phyloP scores from a whole-genome alignment of 2,113 vertebrate species.

The Anthoscopus minutus region DNA sequence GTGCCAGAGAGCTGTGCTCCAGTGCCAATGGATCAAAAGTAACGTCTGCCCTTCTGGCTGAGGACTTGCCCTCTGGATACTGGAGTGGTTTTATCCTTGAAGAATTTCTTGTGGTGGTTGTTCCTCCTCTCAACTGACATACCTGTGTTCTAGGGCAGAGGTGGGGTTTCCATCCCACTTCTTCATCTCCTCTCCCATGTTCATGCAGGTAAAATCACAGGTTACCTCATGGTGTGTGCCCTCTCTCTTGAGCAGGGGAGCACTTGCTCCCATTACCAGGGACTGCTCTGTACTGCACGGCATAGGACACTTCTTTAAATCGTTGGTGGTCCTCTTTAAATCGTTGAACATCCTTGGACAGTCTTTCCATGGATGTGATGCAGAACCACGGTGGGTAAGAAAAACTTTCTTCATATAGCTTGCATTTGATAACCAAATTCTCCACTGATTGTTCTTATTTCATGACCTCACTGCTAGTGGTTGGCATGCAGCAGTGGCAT shows the following conservation, averaged over 20 bases:
- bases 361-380: neutral
- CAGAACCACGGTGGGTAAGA: neutral
- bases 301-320: neutral
- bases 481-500: neutral
- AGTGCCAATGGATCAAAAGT: neutral
- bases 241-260: neutral
- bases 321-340: neutral
- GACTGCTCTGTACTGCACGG: neutral
- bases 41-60: neutral
- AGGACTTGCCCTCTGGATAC: neutral
- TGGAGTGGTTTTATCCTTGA: neutral
- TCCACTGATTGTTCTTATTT: neutral
- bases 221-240: neutral
- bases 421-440: neutral
- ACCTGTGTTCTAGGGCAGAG: neutral
- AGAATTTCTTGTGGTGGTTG: neutral
- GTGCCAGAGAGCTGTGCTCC: too few relatives aligned
- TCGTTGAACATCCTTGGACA: neutral
- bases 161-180: neutral
- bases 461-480: neutral
- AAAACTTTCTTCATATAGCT: neutral
- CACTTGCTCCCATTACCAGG: neutral
- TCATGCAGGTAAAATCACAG: neutral
- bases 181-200: neutral
- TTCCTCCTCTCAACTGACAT: neutral